Evolutionary conservation across 1,140 invertebrate species (phyloP), one percentile per base, ranked within the genome.

Genomic region (Drosophila subpulchrella): DNA sequence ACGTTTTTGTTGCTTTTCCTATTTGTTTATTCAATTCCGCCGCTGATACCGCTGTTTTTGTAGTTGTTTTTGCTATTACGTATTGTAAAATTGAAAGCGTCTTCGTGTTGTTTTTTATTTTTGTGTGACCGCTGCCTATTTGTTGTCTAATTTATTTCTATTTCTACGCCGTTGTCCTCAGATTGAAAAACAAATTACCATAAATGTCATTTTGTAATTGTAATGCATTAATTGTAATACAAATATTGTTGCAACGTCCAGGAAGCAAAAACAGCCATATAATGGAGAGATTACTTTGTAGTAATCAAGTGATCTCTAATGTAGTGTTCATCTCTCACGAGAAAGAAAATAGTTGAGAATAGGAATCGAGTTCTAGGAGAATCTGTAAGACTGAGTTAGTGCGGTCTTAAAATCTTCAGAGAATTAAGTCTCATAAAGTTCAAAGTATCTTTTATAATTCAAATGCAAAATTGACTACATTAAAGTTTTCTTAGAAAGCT

Each of bases 111-210:
- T 57, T 62, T 60, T 68, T 5, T 27, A 27, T 75, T 34, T 34
- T 34, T 34, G 59, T 66, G 36, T 72, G 59, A 50, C 34, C 62
- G 41, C 70, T 51, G 53, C 36, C 78, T 44, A 65, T 73, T 84
- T 78, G 71, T 72, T 84, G 81, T 77, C 67, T 80, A 77, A 77
- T 84, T 77, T 85, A 84, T 84, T 77, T 77, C 32, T 78, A 70
- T 80, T 84, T 85, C 81, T 70, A 80, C 73, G 67, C 17, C 78
- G 30, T 30, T 59, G 50, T 60, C 60, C 51, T 50, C 62, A 80
- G 81, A 84, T 80, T 80, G 50, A 74, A 84, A 80, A 80, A 44
- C 78, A 85, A 85, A 85, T 81, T 75, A 78, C 70, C 65, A 85
- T 86, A 86, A 85, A 78, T 78, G 77, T 85, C 57, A 61, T 66